Percentiles rank a stretch among this genome's conserved stretches.
Evolutionary conservation across 1,140 invertebrate genomes (phyloP).

Genomic region (Apis laboriosa): DNA sequence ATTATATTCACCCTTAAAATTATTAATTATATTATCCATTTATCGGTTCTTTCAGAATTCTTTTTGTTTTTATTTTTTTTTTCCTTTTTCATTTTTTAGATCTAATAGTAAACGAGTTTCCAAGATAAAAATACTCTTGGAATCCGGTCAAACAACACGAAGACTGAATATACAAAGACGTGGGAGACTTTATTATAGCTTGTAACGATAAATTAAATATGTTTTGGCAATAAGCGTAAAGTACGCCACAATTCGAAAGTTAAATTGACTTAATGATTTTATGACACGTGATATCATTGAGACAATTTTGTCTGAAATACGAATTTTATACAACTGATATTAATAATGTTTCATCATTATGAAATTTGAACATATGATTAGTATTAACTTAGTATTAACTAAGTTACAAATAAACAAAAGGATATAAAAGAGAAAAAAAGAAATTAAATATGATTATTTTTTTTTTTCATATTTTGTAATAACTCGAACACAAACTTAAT

Average conservation of each 20-base stretch:
- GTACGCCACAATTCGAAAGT: background rate
- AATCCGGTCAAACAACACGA: background rate
- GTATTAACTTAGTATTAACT: background rate
- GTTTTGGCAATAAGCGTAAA: background rate
- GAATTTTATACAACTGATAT: background rate
- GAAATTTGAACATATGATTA: background rate
- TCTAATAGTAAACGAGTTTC: background rate
- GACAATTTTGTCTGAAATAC: background rate
- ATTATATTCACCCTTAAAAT: background rate
- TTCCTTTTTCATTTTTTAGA: background rate
- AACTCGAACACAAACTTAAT: no score
- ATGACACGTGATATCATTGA: background rate
- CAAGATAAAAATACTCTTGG: background rate
- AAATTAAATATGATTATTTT: no score
- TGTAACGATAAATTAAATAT: background rate
- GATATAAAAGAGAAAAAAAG: no score
- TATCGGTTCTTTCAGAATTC: background rate
- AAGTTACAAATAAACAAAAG: background rate
- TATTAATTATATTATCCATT: background rate
- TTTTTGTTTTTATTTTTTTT: background rate
- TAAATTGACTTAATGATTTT: background rate
- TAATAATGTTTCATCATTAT: background rate
- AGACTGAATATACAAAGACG: background rate
- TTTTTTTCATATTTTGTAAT: no score
- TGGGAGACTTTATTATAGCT: background rate